Evolutionary conservation across 2,113 vertebrate species (phyloP).

Genomic region (Nothoprocta perdicaria): DNA sequence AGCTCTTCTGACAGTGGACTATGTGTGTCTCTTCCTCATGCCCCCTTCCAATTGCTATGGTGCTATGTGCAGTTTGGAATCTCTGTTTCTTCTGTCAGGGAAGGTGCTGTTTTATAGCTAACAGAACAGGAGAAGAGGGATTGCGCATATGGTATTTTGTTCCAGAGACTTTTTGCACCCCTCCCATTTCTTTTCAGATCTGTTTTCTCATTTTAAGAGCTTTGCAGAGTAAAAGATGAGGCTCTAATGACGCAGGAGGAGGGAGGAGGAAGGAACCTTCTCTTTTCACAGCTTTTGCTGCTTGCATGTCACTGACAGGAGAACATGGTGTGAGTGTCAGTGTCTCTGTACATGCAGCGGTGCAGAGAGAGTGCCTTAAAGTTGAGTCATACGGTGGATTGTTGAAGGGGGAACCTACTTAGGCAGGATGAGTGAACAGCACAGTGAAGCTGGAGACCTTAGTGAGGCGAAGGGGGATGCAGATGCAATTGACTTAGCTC

Average conservation of each 20-base stretch:
- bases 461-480: background rate
- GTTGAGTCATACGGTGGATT: background rate
- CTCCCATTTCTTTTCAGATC: background rate
- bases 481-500: background rate
- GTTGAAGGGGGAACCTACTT: background rate
- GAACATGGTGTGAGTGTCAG: background rate
- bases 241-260: background rate
- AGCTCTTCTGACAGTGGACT: background rate
- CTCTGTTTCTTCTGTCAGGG: background rate
- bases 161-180: background rate
- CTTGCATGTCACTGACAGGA: background rate
- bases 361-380: background rate
- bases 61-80: background rate
- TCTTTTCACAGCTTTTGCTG: background rate
- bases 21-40: background rate
- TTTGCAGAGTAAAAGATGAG: background rate
- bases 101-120: slow-evolving; percentile 35
- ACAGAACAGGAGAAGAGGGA: background rate
- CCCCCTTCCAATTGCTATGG: background rate
- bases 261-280: background rate
- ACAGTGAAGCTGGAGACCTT: background rate
- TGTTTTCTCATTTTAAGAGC: slow-evolving; percentile 38
- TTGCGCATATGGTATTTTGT: background rate
- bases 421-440: background rate
- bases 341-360: background rate